These are phyloP conservation scores for Cataglyphis albicans DNA, from an alignment of 2,888 invertebrate genomes.

Conservation along the genomic window DNA sequence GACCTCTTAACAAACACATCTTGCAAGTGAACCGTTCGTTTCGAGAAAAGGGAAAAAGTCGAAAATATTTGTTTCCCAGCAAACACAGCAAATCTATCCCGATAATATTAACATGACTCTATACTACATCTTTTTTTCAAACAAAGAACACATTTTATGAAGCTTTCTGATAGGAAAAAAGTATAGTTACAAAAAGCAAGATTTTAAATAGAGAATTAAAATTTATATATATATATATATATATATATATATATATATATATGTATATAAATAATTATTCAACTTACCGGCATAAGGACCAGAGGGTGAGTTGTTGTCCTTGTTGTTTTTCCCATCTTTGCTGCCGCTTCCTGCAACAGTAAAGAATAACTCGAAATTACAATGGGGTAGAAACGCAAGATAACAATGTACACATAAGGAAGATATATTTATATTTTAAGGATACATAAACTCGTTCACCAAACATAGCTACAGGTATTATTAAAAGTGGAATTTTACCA, in stretches of 20 bases:
- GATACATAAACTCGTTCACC: not conserved
- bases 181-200: not conserved
- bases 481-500: slow-evolving; percentile 32
- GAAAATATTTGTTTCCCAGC: not conserved
- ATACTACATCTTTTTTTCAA: not conserved
- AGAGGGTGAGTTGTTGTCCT: slow-evolving; percentile 91
- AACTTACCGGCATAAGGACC: slow-evolving; percentile 87
- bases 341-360: slow-evolving; percentile 90
- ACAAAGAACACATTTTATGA: not conserved
- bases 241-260: too few relatives aligned
- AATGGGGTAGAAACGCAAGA: not conserved
- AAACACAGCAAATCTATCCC: not conserved
- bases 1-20: not conserved
- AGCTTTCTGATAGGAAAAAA: not conserved
- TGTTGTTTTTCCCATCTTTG: slow-evolving; percentile 90
- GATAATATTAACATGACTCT: not conserved
- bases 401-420: not conserved
- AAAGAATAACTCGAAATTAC: slow-evolving; percentile 40
- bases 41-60: too few relatives aligned
- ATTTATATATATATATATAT: not conserved
- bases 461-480: slow-evolving; percentile 5
- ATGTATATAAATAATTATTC: too few relatives aligned
- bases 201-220: not conserved
- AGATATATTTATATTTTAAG: slow-evolving; percentile 1
- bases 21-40: not conserved